A percentile compares a stretch with the other conserved stretches of the same genome.
These are phyloP conservation scores for Silurus aristotelis DNA, from an alignment of 2,797 vertebrate genomes.

Conservation along the genomic window DNA sequence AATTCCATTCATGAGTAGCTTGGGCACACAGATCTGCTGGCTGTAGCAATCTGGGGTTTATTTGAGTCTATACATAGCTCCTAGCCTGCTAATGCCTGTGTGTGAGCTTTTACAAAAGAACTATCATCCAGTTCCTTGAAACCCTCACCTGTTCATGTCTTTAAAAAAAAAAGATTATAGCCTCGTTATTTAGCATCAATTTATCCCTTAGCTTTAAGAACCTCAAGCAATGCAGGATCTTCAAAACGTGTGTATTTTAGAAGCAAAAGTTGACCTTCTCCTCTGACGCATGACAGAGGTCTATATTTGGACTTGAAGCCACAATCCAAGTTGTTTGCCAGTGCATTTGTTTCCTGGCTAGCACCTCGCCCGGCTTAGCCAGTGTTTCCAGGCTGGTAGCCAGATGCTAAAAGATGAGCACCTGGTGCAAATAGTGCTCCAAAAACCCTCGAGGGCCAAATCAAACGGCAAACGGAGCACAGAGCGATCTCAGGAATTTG, in stretches of 20 bases:
- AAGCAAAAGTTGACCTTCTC: constrained; percentile 1
- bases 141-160: constrained; percentile 77
- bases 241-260: constrained; percentile 1
- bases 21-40: background rate
- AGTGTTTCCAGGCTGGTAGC: constrained; percentile 43
- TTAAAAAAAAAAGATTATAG: constrained; percentile 37
- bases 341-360: constrained; percentile 46
- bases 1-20: background rate
- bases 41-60: constrained; percentile 59
- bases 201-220: background rate
- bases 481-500: background rate
- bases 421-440: constrained; percentile 44
- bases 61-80: constrained; percentile 72
- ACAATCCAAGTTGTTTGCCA: constrained; percentile 43
- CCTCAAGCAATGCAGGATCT: background rate
- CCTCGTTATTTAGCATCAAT: background rate
- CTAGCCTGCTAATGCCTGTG: constrained; percentile 55
- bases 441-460: constrained; percentile 17
- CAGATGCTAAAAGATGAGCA: constrained; percentile 35
- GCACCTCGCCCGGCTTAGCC: constrained; percentile 30
- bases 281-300: background rate
- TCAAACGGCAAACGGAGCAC: background rate
- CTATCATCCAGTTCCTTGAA: constrained; percentile 66
- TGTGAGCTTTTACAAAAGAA: constrained; percentile 62
- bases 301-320: constrained; percentile 34